These are phyloP conservation scores for Steromphala cineraria DNA, from an alignment of 2,888 invertebrate genomes.

Conservation along the genomic window DNA sequence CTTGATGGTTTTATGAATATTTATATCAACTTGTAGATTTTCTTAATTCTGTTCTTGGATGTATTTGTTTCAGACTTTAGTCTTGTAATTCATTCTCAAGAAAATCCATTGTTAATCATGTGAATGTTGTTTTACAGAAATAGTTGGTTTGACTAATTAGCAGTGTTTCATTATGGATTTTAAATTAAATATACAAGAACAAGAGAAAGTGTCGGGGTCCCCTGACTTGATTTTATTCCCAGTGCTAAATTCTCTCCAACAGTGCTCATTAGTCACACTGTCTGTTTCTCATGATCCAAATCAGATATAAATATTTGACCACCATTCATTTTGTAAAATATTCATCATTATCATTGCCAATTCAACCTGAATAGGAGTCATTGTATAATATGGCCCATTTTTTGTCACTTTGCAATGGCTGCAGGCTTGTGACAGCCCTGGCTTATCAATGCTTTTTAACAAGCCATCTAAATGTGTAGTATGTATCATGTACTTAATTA, in stretches of 20 bases:
- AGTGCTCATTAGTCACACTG: background rate
- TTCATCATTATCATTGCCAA: background rate
- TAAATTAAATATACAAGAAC: background rate
- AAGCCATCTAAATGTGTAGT: background rate
- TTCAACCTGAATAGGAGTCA: background rate
- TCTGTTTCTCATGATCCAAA: background rate
- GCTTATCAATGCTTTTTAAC: too few relatives aligned
- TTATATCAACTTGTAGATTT: too few relatives aligned
- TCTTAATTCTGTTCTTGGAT: too few relatives aligned
- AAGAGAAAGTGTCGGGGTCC: background rate
- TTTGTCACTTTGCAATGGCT: background rate
- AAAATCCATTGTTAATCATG: background rate
- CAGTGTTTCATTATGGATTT: background rate
- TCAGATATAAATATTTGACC: conserved; percentile 3
- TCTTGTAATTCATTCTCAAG: background rate
- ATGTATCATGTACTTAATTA: background rate
- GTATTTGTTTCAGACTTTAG: background rate
- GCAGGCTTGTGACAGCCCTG: background rate
- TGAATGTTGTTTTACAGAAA: background rate
- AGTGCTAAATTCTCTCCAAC: background rate
- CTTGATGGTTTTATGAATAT: too few relatives aligned
- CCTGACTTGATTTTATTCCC: background rate
- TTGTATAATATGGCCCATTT: conserved; percentile 8
- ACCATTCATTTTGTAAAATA: background rate
- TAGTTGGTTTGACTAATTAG: conserved; percentile 8